A percentile compares a stretch with the other conserved stretches of the same genome.
Evolutionary conservation across 1,140 invertebrate genomes (phyloP).

Genomic region (Hycleus phaleratus): DNA sequence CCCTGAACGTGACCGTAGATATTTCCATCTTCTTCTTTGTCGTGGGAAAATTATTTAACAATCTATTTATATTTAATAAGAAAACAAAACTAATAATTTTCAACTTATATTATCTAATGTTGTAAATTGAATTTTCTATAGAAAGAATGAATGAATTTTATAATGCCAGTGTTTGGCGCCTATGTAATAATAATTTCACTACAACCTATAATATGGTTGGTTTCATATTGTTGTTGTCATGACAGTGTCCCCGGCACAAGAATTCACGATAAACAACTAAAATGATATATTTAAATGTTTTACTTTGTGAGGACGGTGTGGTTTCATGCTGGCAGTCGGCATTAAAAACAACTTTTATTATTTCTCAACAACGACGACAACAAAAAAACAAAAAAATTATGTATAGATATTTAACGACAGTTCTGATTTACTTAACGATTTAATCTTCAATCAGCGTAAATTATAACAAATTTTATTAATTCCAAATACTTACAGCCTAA

Average conservation of each 20-base stretch:
- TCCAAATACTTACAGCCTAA: conserved; percentile 2
- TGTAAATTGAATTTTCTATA: conserved; percentile 23
- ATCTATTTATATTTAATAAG: neutral
- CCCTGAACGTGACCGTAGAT: neutral
- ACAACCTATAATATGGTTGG: conserved; percentile 28
- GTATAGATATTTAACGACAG: neutral
- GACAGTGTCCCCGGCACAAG: conserved; percentile 25
- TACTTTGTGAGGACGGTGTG: conserved; percentile 19
- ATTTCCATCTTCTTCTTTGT: conserved; percentile 1
- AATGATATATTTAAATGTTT: conserved; percentile 33
- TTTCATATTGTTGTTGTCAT: conserved; percentile 28
- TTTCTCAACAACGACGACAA: neutral
- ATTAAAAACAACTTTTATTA: conserved; percentile 10
- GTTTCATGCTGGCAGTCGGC: conserved; percentile 17
- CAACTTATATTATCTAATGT: neutral
- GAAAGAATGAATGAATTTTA: conserved; percentile 11
- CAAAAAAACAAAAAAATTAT: neutral
- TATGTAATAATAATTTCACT: conserved; percentile 35
- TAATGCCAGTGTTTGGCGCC: conserved; percentile 27
- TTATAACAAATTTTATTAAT: too few species aligned
- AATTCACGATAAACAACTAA: conserved; percentile 30
- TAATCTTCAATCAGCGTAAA: too few species aligned
- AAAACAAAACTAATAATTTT: neutral
- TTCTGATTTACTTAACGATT: too few species aligned
- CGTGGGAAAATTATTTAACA: neutral